Evolutionary conservation across 2,888 invertebrate genomes (phyloP), one percentile per base, ranked within the genome.

Genomic region (Synanthedon vespiformis): DNA sequence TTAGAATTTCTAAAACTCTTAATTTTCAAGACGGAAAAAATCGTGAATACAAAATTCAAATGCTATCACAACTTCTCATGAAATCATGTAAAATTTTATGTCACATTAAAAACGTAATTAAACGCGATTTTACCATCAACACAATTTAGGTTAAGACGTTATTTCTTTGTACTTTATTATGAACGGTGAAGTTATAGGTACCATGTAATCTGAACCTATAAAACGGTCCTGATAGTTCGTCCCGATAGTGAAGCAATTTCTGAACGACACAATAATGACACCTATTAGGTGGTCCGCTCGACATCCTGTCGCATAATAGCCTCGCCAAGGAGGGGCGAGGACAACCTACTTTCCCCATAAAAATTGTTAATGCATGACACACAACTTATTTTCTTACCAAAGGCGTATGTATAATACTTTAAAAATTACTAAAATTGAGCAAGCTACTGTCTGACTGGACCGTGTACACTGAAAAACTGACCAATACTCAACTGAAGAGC

Each of bases 221-320:
- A 85, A 85, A 64, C 65, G 61, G 55, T 63, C 74, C 68, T 80
- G 86, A 85, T 87, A 83, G 75, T 77, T 80, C 78, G 65, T 77
- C 34, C 77, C 81, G 86, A 86, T 86, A 86, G 82, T 78, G 67
- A 74, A 80, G 83, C 84, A 86, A 87, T 87, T 87, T 85, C 84
- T 78, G 80, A 74, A 77, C 83, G 82, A 80, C 82, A 77, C 74
- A 68, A 71, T 87, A 87, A 87, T 87, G 86, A 87, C 84, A 87
- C 75, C 83, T 82, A 87, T 87, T 87, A 86, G 68, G 65, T 63
- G 63, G 70, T 68, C 63, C 70, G 68, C 59, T 59, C 78, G 72
- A 67, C 79, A 72, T 76, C 79, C 78, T 84, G 85, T 82, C 85
- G 83, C 83, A 77, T 81, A 83, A 57, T 52, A 54, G 52, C 47